Conservation (phyloP, 2,888 invertebrate genomes). For the Diaprepes abbreviatus region DNA sequence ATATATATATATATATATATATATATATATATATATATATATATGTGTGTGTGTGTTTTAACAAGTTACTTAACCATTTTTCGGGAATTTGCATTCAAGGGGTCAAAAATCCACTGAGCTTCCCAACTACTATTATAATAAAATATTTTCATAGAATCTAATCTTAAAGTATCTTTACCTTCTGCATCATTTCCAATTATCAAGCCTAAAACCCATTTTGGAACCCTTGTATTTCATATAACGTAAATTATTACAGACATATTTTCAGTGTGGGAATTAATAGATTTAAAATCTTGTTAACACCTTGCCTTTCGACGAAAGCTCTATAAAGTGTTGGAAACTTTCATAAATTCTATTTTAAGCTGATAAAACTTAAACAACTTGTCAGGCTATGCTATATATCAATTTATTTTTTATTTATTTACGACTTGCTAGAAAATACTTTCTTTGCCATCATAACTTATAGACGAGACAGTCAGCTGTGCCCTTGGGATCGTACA, state of each 20-base stretch:
- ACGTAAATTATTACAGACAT: neutral
- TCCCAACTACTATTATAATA: no score
- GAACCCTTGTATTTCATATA: no score
- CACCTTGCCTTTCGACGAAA: conserved; percentile 23
- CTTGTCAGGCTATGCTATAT: conserved; percentile 36
- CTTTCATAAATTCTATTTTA: conserved; percentile 41
- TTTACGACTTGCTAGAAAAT: conserved; percentile 27
- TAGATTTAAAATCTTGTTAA: conserved; percentile 31
- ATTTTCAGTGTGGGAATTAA: conserved; percentile 29
- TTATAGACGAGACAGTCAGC: conserved; percentile 40
- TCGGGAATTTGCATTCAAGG: no score
- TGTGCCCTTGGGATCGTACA: conserved; percentile 32
- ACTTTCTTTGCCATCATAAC: conserved; percentile 35
- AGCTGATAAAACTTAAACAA: conserved; percentile 41
- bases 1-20: no score
- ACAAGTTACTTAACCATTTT: no score
- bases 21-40: no score
- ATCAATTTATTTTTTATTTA: conserved; percentile 48
- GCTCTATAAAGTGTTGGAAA: conserved; percentile 27
- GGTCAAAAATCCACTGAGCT: no score
- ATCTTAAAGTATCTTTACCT: no score
- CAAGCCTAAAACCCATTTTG: no score
- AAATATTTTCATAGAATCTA: no score
- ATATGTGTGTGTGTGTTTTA: no score
- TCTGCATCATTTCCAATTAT: no score